phyloP scores from a whole-genome alignment of 2,113 vertebrate species.

The Lota lota region DNA sequence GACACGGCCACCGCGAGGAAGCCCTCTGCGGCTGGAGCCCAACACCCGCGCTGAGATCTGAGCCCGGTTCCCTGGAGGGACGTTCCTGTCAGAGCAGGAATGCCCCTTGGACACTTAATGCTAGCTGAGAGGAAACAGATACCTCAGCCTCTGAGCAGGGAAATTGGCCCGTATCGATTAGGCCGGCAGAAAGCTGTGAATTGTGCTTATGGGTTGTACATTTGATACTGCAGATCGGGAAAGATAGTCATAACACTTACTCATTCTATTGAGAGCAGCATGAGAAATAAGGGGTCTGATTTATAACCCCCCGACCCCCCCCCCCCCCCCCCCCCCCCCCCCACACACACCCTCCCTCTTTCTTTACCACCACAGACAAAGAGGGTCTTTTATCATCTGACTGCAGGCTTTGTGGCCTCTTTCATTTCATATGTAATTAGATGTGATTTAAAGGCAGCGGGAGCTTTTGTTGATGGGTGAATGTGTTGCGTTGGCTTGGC shows the following conservation, averaged over 20 bases:
- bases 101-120: conserved; percentile 66
- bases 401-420: conserved; percentile 42
- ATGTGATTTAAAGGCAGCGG: conserved; percentile 41
- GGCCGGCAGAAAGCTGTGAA: conserved; percentile 61
- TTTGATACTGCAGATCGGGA: conserved; percentile 58
- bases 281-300: conserved; percentile 11
- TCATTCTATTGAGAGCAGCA: conserved; percentile 26
- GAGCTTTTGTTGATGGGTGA: conserved; percentile 47
- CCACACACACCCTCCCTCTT: neutral
- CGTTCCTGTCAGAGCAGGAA: conserved; percentile 68
- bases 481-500: conserved; percentile 40
- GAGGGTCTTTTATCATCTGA: conserved; percentile 51
- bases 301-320: conserved; percentile 6
- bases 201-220: conserved; percentile 64
- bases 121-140: conserved; percentile 69
- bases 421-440: conserved; percentile 55
- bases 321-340: neutral
- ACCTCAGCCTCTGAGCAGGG: conserved; percentile 42
- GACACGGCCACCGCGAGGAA: conserved; percentile 34
- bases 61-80: conserved; percentile 45
- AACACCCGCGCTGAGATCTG: conserved; percentile 13
- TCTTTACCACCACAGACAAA: conserved; percentile 38
- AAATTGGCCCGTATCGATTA: conserved; percentile 61
- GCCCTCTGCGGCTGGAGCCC: neutral
- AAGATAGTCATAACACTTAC: conserved; percentile 54